Percentiles rank a stretch among this genome's conserved stretches.
Conservation (phyloP, 2,888 invertebrate species). For the Acrocyrtus sp. region DNA sequence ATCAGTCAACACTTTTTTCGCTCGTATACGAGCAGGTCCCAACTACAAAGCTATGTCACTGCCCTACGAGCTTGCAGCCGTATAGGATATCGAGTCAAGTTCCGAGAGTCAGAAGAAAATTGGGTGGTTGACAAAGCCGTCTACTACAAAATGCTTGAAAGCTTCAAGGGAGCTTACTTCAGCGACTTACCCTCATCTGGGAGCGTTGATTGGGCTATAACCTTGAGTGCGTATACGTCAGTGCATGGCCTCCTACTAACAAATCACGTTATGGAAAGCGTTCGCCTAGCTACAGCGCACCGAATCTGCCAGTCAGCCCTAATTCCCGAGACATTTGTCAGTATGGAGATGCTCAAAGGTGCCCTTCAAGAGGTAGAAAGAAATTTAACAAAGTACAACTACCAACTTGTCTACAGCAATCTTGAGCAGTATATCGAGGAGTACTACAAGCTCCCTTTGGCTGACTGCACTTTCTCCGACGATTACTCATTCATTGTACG, state of each 20-base stretch:
- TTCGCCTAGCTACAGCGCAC: conserved; percentile 41
- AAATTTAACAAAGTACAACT: neutral
- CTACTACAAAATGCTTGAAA: conserved; percentile 56
- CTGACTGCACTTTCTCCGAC: conserved; percentile 54
- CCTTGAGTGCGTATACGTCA: conserved; percentile 44
- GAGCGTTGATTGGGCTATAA: conserved; percentile 53
- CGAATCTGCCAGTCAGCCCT: conserved; percentile 40
- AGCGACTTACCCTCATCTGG: conserved; percentile 39
- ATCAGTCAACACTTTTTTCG: conserved; percentile 48
- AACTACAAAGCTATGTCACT: conserved; percentile 32
- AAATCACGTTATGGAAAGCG: conserved; percentile 56
- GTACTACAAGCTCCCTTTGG: conserved; percentile 53
- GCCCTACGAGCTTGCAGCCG: conserved; percentile 44
- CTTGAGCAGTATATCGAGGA: conserved; percentile 46
- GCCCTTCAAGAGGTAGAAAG: conserved; percentile 17
- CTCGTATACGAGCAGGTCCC: conserved; percentile 36
- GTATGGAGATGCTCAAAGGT: conserved; percentile 26
- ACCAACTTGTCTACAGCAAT: conserved; percentile 27
- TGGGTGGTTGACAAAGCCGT: conserved; percentile 55
- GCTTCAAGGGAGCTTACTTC: conserved; percentile 47
- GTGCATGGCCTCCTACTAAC: conserved; percentile 51
- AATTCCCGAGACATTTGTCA: conserved; percentile 50
- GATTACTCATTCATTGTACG: conserved; percentile 45
- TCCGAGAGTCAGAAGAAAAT: conserved; percentile 8
- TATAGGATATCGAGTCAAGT: neutral